Conservation (phyloP, 1,140 invertebrate species). For the Camponotus pennsylvanicus region DNA sequence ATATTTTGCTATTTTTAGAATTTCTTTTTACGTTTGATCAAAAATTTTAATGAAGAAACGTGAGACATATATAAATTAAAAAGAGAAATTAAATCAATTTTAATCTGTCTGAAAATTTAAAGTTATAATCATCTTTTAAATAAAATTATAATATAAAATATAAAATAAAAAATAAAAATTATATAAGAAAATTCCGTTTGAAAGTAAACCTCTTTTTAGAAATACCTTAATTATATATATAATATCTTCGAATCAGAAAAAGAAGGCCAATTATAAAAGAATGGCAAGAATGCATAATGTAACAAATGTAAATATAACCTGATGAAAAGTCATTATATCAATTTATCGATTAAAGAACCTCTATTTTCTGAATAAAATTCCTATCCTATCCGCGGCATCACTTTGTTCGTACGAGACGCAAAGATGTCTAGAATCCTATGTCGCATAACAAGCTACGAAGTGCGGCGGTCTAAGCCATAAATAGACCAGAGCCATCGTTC, state of each 20-base stretch:
- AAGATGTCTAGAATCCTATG: slow-evolving; percentile 4
- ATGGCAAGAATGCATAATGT: slow-evolving; percentile 1
- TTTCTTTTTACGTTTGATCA: neutral
- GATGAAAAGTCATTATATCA: neutral
- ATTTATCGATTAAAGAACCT: neutral
- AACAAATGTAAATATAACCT: neutral
- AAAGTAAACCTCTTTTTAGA: neutral
- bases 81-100: neutral
- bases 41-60: neutral
- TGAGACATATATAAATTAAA: neutral
- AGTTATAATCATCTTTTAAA: neutral
- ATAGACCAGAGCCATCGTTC: slow-evolving; percentile 39
- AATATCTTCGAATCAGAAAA: neutral
- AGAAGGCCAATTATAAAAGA: neutral
- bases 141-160: neutral
- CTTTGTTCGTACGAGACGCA: neutral
- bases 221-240: neutral
- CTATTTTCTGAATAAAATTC: neutral
- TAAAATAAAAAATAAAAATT: slow-evolving; percentile 3
- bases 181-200: neutral
- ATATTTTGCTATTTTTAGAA: neutral
- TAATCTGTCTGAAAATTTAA: neutral
- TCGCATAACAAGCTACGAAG: slow-evolving; percentile 62
- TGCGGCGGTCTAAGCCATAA: slow-evolving; percentile 32
- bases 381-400: neutral